Base-by-base conservation (phyloP, 35 echinoderm and acorn worm species). In the Stichopus chloronotus region DNA sequence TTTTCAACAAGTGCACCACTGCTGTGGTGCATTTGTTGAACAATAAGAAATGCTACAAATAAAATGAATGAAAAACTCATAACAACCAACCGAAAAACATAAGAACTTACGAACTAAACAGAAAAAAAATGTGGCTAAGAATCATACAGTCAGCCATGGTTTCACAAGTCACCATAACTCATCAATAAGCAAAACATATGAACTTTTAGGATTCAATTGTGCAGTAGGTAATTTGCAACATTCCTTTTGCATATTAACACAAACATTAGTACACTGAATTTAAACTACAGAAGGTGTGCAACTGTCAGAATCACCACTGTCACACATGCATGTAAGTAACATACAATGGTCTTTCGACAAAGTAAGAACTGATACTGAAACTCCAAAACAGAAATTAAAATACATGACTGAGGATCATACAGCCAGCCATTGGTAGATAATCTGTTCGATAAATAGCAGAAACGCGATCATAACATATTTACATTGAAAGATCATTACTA, bases 401-500 rank as follows among this genome's bases (percentile, higher is more conserved):
- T 13, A 76, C 72, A 76, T 24, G 25, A 24, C 72, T 76, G 72
- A 76, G 72, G 25, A 76, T 76, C 72, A 76, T 76, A 76, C 72
- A 76, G 12, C 72, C 72, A 76, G 72, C 72, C 72, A 76, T 4
- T 76, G 72, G 72, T 6, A 76, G 72, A 76, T 20, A 76, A 76
- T 76, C 12, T 76, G 5, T 76, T 76, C 25, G 5, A 76, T 76
- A 6, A 16, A 76, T 76, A 76, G 5, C 72, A 76, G 72, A 6
- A 76, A 76, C 14, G 25, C 25, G 25, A 76, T 76, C 72, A 76
- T 76, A 76, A 6, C 14, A 20, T 76, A 16, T 76, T 24, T 76
- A 76, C 72, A 76, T 76, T 76, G 19, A 76, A 76, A 76, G 72
- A 76, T 76, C 72, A 76, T 24, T 76, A 20, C 72, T 76, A 24